phyloP scores from a whole-genome alignment of 2,888 invertebrate genomes.

The Meteorus colon region DNA sequence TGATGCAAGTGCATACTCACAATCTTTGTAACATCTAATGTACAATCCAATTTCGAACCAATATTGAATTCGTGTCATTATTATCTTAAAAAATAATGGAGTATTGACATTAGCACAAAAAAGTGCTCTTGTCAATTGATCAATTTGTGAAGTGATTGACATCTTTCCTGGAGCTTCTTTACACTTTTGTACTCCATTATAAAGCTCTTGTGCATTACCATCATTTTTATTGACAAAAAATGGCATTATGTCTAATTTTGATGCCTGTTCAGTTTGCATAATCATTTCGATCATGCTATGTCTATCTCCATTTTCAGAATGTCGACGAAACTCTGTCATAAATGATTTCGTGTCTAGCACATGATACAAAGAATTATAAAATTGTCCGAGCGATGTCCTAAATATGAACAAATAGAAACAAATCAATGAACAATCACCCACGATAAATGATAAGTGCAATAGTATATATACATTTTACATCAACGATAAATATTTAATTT shows the following conservation, averaged over 20 bases:
- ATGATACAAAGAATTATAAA: slow-evolving; percentile 30
- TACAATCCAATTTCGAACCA: slow-evolving; percentile 55
- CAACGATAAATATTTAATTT: not conserved
- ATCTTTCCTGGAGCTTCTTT: slow-evolving; percentile 28
- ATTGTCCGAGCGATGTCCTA: slow-evolving; percentile 40
- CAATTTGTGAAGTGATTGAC: slow-evolving; percentile 36
- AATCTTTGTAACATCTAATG: slow-evolving; percentile 59
- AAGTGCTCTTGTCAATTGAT: slow-evolving; percentile 59
- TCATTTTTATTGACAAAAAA: slow-evolving; percentile 60
- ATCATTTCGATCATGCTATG: slow-evolving; percentile 62
- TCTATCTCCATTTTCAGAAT: slow-evolving; percentile 56
- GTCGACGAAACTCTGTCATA: slow-evolving; percentile 50
- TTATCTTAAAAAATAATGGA: slow-evolving; percentile 55
- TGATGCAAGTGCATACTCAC: slow-evolving; percentile 58
- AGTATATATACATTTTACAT: not conserved
- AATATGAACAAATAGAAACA: not conserved
- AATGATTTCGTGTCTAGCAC: slow-evolving; percentile 42
- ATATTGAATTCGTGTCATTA: slow-evolving; percentile 58
- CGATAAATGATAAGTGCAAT: not conserved
- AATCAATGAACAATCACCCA: too few relatives aligned
- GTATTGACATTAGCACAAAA: slow-evolving; percentile 57
- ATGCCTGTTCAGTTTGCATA: slow-evolving; percentile 53
- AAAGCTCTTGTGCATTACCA: slow-evolving; percentile 54
- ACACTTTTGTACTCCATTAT: slow-evolving; percentile 44
- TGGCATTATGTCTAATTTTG: slow-evolving; percentile 52